Evolutionary conservation across 2,888 invertebrate genomes (phyloP), one percentile per base, ranked within the genome.

Genomic region (Nebria salina): DNA sequence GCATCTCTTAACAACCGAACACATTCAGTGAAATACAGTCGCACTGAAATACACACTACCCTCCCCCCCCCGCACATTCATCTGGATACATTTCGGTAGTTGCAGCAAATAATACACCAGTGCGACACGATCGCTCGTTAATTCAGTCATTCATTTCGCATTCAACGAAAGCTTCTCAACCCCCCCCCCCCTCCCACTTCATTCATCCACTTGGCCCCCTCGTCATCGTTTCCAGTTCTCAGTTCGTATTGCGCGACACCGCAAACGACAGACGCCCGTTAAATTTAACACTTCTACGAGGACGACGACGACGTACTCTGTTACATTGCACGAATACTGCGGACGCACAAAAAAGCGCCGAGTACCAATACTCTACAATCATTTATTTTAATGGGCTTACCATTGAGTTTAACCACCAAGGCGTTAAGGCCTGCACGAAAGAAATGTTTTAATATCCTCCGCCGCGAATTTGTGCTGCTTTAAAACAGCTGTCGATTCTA

Each of bases 101-200:
- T n/a, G 13, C 0, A 65, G 7, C 65, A 65, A 15, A 65, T 65
- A n/a, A 65, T 65, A 65, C 65, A n/a, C 15, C 65, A 65, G 26
- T 25, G 25, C 15, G 70, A 70, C 70, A 70, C 70, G 70, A 70
- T 70, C 20, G 26, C 26, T 64, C 66, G 76, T 65, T 79, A 79
- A 74, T 79, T 68, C 26, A 74, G 41, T 79, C 74, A 74, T 43
- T 79, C 43, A 64, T 79, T 79, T 43, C 25, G n/a, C 65, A 54
- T 68, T 66, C 65, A 54, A 66, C 64, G 25, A 15, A 54, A 54
- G 8, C 13, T 13, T 54, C 54, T 54, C 70, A 20, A 70, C 26
- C 13, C 20, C 20, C 9, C 15, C 68, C n/a, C 68, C 68, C 9
- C 20, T 0, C 20, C 26, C 70, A 70, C 66, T 66, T 20, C n/a